Evolutionary conservation across 2,888 invertebrate species (phyloP), one percentile per base, ranked within the genome.

Genomic region (Melipona beecheii): DNA sequence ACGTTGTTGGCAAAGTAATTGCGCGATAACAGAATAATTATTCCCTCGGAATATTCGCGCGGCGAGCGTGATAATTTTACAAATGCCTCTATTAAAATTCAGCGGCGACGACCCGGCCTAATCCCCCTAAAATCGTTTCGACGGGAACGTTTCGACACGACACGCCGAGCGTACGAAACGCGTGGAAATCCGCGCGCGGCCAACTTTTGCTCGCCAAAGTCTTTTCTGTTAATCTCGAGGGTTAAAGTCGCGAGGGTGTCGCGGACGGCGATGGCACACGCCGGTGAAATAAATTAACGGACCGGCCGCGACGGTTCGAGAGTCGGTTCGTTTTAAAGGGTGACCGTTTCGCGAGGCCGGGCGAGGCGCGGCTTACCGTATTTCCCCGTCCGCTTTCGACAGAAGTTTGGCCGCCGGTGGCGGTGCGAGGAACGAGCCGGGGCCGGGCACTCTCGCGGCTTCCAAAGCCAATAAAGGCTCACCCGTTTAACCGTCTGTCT

Each of bases 401-500:
- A n/a, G 3, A 79, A 79, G 75, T 83, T 78, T 69, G 66, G 50
- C 27, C 70, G 17, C 54, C 24, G 70, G 60, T 27, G 54, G 24
- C 75, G 60, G 52, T 49, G 73, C 75, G 50, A 70, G 80, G 52
- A 68, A 78, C 58, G 73, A 36, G 36, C 36, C 17, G 43, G 62
- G 54, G 54, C 83, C 83, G 86, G 87, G 90, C 87, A 87, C 90
- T 87, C 68, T 70, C 85, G 81, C 80, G 91, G 92, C 90, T 92
- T 92, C 92, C 85, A 89, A 93, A 92, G 91, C 93, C 92, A 92
- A 93, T 93, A 92, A 92, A 86, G 87, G 85, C 80, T 83, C 83
- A 80, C 85, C 87, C 86, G 87, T 89, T 92, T 88, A 90, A 89
- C 87, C 86, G 77, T 82, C 78, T 77, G 36, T 66, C 65, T 74